A percentile compares a stretch with the other conserved stretches of the same genome.
phyloP scores from a whole-genome alignment of 2,797 vertebrate species.

The Calcarius lapponicus region DNA sequence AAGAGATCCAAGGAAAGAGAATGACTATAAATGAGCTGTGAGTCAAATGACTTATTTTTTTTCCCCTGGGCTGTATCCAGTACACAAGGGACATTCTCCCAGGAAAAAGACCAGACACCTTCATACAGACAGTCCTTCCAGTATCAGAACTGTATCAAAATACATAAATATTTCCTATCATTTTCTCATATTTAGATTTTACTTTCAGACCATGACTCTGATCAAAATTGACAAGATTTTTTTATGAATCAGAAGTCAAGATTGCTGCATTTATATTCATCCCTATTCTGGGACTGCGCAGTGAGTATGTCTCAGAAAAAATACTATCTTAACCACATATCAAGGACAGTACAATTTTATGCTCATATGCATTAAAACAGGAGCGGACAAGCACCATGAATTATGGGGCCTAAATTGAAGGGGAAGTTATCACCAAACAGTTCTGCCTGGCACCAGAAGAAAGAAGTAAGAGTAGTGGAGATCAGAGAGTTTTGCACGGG shows the following conservation, averaged over 20 bases:
- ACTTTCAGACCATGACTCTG: neutral
- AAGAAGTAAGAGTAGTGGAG: neutral
- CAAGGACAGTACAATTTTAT: neutral
- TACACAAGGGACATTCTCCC: neutral
- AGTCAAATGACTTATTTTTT: neutral
- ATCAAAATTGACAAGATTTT: neutral
- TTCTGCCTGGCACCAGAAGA: neutral
- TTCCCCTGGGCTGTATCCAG: neutral
- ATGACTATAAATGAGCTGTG: neutral
- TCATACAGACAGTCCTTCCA: neutral
- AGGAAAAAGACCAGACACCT: neutral
- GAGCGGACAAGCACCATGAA: neutral
- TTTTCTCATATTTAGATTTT: neutral
- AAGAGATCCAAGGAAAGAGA: neutral
- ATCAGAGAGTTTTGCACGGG: neutral
- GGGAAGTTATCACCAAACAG: neutral
- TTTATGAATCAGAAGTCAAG: neutral
- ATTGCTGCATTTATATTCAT: neutral
- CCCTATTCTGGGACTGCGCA: neutral
- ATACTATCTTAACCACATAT: neutral
- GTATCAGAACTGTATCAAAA: neutral
- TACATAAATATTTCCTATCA: neutral
- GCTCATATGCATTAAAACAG: neutral
- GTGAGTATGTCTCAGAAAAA: neutral
- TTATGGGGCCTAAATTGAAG: neutral